These are phyloP conservation scores for Herpetotheres cachinnans DNA, from an alignment of 2,113 vertebrate species.

Conservation along the genomic window DNA sequence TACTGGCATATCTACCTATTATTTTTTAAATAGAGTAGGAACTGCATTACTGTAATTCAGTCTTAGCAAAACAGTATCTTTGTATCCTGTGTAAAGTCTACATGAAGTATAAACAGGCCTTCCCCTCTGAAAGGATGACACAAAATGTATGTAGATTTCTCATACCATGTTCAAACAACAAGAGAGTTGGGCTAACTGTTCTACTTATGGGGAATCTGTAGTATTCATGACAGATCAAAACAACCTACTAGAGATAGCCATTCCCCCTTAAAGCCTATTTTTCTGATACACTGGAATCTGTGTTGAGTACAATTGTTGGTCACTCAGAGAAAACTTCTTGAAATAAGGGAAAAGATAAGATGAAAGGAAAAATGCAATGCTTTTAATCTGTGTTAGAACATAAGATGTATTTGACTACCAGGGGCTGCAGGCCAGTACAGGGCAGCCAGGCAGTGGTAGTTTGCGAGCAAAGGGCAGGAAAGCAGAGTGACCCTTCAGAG, in stretches of 20 bases:
- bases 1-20: background rate
- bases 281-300: background rate
- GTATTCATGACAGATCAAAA: background rate
- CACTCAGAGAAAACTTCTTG: background rate
- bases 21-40: background rate
- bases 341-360: background rate
- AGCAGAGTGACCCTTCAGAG: background rate
- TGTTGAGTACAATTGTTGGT: background rate
- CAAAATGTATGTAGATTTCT: background rate
- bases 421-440: background rate
- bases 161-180: accelerated
- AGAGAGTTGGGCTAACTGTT: background rate
- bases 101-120: background rate
- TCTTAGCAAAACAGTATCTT: background rate
- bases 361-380: background rate
- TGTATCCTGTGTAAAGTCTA: background rate
- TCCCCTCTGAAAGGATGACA: background rate
- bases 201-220: accelerated
- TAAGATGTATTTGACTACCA: background rate
- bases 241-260: background rate
- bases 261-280: background rate
- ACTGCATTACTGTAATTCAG: background rate
- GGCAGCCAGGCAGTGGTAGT: background rate
- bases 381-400: background rate
- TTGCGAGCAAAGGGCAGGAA: background rate